Evolutionary conservation across 2,113 vertebrate genomes (phyloP).

Genomic region (Loxodonta africana): DNA sequence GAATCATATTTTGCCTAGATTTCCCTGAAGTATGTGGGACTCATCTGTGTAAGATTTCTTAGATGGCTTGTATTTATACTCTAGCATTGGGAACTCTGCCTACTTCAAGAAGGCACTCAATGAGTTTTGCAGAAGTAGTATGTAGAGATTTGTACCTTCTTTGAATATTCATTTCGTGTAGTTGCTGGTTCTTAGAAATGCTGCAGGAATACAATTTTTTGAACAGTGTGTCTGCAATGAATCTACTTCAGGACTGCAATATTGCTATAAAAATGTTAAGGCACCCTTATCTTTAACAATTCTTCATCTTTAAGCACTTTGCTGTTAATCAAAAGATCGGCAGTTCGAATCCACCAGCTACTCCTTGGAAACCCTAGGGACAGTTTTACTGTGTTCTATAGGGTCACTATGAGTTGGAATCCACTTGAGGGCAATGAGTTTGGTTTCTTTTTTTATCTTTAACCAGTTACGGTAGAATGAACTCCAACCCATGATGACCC

Average conservation of each 20-base stretch:
- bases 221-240: constrained; percentile 45
- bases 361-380: too few species aligned
- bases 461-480: background rate
- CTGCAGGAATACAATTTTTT: constrained; percentile 67
- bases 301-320: too few species aligned
- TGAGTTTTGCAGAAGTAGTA: constrained; percentile 54
- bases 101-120: constrained; percentile 71
- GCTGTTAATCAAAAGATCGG: too few species aligned
- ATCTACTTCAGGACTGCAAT: background rate
- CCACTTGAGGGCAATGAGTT: too few species aligned
- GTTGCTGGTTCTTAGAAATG: constrained; percentile 69
- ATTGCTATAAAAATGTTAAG: background rate
- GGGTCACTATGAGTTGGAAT: too few species aligned
- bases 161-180: constrained; percentile 78
- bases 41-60: constrained; percentile 65
- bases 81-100: constrained; percentile 48
- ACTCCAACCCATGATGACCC: background rate
- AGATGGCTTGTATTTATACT: constrained; percentile 66
- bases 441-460: too few species aligned
- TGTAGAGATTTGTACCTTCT: constrained; percentile 52
- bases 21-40: constrained; percentile 60
- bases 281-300: background rate
- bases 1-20: constrained; percentile 72
- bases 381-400: too few species aligned
- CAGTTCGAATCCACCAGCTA: too few species aligned